Base-by-base conservation (phyloP, 2,888 invertebrate species). In the Lottia scabra region DNA sequence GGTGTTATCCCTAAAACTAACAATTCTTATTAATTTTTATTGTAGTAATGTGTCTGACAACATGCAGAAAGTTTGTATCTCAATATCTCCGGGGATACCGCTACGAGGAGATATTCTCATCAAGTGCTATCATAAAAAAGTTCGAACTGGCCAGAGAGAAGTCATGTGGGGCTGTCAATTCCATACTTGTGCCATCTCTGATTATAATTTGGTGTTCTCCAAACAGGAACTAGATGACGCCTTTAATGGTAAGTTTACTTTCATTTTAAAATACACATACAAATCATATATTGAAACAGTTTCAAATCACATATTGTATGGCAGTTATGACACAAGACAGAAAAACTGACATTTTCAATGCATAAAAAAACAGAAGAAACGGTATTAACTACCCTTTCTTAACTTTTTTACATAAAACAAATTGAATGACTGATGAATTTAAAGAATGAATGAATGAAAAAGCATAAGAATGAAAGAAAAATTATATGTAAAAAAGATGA, bases 171-270 rank as follows among this genome's bases (percentile, higher is more conserved):
- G 94, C 67, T 94, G 94, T 88, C 95, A 97, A 93, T 96, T 97
- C 91, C 97, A 97, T 92, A 97, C 97, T 5, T 97, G 97, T 91
- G 96, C 96, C 70, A 94, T 97, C 79, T 83, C 95, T 65, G 94
- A 95, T 88, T 93, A 95, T 90, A 94, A 94, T 75, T 92, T 97
- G 71, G 93, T 94, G 84, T 96, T 96, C 91, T 94, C 94, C 75
- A 93, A 95, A 87, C 94, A 94, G 85, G 96, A 97, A 88, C 92
- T 97, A 81, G 97, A 97, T 90, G 92, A 94, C 84, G 95, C 95
- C 75, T 94, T 93, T 85, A 93, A 93, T 88, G 95, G 95, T 95
- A 91, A 91, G 90, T 75, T 23, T 5, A 13, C 1, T 44, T 13
- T 56, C 16, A 38, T 38, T 38, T 38, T 8, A 38, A 38, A 38